Evolutionary conservation across 2,888 invertebrate genomes (phyloP), one percentile per base, ranked within the genome.

Genomic region (Amphipyra berbera): DNA sequence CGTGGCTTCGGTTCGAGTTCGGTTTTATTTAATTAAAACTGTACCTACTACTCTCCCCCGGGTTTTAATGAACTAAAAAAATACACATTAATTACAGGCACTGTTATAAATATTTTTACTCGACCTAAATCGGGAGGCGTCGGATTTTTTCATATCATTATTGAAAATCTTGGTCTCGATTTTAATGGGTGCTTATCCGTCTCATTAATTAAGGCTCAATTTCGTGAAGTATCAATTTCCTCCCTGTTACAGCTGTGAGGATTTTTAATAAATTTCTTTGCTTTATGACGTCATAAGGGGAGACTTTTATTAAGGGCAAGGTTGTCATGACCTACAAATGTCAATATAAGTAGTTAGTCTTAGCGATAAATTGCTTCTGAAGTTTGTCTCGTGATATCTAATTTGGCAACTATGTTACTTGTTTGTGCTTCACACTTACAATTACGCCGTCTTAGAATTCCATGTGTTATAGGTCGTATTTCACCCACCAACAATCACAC

Each of bases 21-120:
- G 6, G 83, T 73, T 82, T 68, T 74, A 81, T 79, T 76, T 87
- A 88, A 88, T 89, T 86, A 88, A 88, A 86, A 75, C 61, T 58
- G 77, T 74, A 78, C 73, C 2, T 21, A 21, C 21, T 21, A 21
- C 21, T 3, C 53, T 76, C 73, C 68, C 67, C 56, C 40, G 65
- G 56, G 71, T 66, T 76, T 80, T 82, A 83, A 85, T 78, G 78
- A 84, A 83, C 76, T 78, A 84, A 81, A 84, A 81, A 81, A 83
- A 76, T 65, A 59, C 54, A 56, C 54, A 79, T 82, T 84, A 82
- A 85, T 81, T 81, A 83, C 77, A 71, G 52, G 41, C 58, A 61
- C 68, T 52, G 61, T 72, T 62, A 69, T 59, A 74, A 73, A 76
- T 75, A 78, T 74, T 80, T 78, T 70, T 57, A 73, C 63, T 65